phyloP scores from a whole-genome alignment of 1,140 invertebrate genomes.

The Trachymyrmex cornetzi region DNA sequence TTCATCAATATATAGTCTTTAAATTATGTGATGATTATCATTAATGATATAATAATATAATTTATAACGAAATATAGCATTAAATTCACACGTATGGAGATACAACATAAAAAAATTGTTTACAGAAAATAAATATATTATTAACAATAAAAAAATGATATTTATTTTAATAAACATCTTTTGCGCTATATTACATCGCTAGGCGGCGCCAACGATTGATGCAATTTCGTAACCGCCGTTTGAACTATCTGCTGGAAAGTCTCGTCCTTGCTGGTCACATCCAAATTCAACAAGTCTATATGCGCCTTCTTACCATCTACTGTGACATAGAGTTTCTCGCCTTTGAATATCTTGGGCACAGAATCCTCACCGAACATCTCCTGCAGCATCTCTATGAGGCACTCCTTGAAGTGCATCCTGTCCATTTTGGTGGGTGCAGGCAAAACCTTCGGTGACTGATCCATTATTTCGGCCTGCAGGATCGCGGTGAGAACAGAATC shows the following conservation, averaged over 20 bases:
- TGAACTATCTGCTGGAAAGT: constrained; percentile 94
- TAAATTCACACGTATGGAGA: constrained; percentile 11
- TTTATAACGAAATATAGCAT: constrained; percentile 2
- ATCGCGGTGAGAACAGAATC: constrained; percentile 96
- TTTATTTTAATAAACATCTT: constrained; percentile 24
- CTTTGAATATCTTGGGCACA: constrained; percentile 97
- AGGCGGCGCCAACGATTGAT: constrained; percentile 93
- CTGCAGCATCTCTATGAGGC: constrained; percentile 96
- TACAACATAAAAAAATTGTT: constrained; percentile 12
- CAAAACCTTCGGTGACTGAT: constrained; percentile 88
- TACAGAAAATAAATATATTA: constrained; percentile 58
- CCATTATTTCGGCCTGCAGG: constrained; percentile 91
- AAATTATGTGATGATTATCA: constrained; percentile 18
- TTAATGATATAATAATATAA: neutral
- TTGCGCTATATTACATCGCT: constrained; percentile 77
- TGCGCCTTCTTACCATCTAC: constrained; percentile 95
- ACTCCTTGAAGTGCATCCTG: constrained; percentile 96
- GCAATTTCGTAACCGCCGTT: constrained; percentile 94
- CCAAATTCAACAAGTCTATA: constrained; percentile 94
- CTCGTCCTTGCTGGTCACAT: constrained; percentile 94
- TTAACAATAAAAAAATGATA: constrained; percentile 20
- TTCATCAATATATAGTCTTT: neutral
- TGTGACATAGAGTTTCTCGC: constrained; percentile 94
- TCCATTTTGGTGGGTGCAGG: constrained; percentile 91
- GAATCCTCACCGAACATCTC: constrained; percentile 98